Evolutionary conservation across 2,888 invertebrate genomes (phyloP).

Genomic region (Cephalotes varians): DNA sequence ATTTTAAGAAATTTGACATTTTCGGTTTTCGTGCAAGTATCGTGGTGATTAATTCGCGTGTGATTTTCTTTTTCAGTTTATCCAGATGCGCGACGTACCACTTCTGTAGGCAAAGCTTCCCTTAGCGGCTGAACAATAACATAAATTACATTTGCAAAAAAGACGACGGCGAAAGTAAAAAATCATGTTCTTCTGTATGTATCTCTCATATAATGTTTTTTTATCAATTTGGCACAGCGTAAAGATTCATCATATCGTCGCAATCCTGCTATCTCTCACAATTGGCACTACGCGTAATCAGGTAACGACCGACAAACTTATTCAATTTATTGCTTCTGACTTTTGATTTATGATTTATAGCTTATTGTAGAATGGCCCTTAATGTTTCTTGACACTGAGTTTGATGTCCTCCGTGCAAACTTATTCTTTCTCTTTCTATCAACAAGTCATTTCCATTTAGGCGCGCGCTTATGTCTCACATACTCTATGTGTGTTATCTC

Average conservation of each 20-base stretch:
- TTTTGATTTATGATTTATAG: too few species aligned
- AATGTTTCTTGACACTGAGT: too few species aligned
- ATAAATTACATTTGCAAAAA: conserved; percentile 98
- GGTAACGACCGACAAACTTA: background rate
- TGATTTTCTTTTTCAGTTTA: conserved; percentile 98
- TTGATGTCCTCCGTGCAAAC: too few species aligned
- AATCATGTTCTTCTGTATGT: too few species aligned
- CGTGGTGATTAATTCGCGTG: conserved; percentile 97
- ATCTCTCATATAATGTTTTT: background rate
- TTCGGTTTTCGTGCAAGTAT: conserved; percentile 98
- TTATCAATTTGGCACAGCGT: background rate
- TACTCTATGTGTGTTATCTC: too few species aligned
- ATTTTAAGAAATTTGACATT: conserved; percentile 99
- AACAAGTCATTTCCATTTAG: too few species aligned
- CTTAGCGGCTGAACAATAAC: conserved; percentile 99
- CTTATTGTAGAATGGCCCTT: too few species aligned
- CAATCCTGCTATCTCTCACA: background rate
- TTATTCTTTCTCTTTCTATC: too few species aligned
- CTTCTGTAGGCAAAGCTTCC: conserved; percentile 98
- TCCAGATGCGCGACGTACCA: conserved; percentile 99
- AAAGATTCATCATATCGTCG: conserved; percentile 33
- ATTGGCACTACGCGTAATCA: conserved; percentile 31
- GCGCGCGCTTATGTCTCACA: too few species aligned
- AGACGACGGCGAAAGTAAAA: background rate
- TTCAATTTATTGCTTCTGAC: too few species aligned